Percentiles rank a stretch among this genome's conserved stretches.
phyloP scores from a whole-genome alignment of 2,888 invertebrate species.

The Temnothorax ravouxi region DNA sequence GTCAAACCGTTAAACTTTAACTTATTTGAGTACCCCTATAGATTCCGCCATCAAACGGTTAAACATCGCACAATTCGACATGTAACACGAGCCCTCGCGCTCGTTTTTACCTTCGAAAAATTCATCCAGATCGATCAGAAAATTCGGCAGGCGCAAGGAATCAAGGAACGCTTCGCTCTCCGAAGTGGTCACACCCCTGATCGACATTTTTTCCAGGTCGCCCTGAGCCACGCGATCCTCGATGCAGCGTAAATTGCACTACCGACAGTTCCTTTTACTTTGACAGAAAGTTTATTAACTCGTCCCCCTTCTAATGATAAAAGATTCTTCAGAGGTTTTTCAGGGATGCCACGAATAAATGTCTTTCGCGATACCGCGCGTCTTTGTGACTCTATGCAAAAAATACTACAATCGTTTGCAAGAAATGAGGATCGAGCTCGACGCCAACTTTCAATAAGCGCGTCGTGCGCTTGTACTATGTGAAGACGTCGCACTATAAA shows the following conservation, averaged over 20 bases:
- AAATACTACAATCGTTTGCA: neutral
- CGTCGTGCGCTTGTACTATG: neutral
- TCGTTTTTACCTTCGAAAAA: conserved; percentile 78
- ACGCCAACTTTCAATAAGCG: conserved; percentile 1
- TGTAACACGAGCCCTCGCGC: neutral
- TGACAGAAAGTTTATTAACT: conserved; percentile 35
- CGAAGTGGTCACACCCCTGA: conserved; percentile 81
- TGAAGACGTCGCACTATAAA: neutral
- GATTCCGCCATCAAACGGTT: conserved; percentile 16
- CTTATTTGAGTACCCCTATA: too few relatives aligned
- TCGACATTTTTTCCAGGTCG: conserved; percentile 79
- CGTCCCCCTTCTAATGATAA: neutral
- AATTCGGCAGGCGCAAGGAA: conserved; percentile 76
- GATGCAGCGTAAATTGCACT: conserved; percentile 11
- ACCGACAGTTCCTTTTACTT: neutral
- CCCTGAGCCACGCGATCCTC: conserved; percentile 5
- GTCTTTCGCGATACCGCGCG: neutral
- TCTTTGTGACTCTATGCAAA: neutral
- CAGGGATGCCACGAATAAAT: neutral
- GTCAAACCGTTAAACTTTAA: too few relatives aligned
- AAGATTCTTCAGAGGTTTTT: neutral
- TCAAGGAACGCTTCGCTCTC: conserved; percentile 78
- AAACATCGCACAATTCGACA: neutral
- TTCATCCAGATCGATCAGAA: conserved; percentile 80
- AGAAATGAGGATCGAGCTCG: neutral